Evolutionary conservation across 2,888 invertebrate genomes (phyloP).

Genomic region (Agonopterix heracliana): DNA sequence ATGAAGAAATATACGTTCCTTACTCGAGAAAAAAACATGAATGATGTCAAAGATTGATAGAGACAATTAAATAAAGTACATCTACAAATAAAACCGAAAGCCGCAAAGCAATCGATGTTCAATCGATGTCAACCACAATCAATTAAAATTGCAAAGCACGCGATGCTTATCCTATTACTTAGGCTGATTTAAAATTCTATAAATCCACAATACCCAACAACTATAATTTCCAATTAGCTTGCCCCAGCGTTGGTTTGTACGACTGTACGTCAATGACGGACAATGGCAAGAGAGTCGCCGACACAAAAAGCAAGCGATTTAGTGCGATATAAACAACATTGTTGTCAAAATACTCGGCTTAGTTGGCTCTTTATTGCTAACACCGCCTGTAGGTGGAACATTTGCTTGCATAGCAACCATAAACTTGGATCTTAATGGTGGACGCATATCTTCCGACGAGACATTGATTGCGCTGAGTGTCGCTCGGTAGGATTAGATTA

Average conservation of each 20-base stretch:
- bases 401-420: constrained; percentile 31
- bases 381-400: constrained; percentile 23
- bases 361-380: constrained; percentile 19
- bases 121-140: constrained; percentile 12
- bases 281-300: constrained; percentile 17
- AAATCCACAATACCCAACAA: constrained; percentile 47
- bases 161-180: constrained; percentile 40
- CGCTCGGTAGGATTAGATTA: constrained; percentile 24
- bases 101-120: constrained; percentile 9
- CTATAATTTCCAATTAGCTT: constrained; percentile 66
- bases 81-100: background rate
- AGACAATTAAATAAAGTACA: background rate
- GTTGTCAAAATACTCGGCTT: constrained; percentile 32
- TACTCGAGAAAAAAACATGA: no score
- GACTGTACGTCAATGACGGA: constrained; percentile 17
- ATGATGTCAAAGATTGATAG: no score
- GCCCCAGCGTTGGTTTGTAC: constrained; percentile 27
- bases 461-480: constrained; percentile 27
- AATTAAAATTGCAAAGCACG: constrained; percentile 32
- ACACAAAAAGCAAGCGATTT: constrained; percentile 42
- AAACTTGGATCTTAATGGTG: constrained; percentile 32
- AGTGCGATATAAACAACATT: constrained; percentile 38
- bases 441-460: constrained; percentile 25
- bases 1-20: no score
- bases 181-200: constrained; percentile 52